Percentiles rank a stretch among this genome's conserved stretches.
phyloP scores from a whole-genome alignment of 2,888 invertebrate genomes.

The Linnaemya vulpina region DNA sequence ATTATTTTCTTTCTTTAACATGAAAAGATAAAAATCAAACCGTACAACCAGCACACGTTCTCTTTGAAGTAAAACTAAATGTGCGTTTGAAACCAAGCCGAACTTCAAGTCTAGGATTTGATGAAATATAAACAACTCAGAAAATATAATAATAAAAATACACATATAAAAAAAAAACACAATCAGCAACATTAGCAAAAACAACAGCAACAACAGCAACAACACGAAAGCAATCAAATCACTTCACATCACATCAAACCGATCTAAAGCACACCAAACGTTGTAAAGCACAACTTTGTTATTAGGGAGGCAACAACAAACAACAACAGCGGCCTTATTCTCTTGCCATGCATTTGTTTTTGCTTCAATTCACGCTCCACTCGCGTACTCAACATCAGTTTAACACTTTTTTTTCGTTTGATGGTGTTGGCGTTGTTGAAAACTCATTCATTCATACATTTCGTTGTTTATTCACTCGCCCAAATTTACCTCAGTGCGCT shows the following conservation, averaged over 20 bases:
- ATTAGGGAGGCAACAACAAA: constrained; percentile 46
- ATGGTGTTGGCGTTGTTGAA: constrained; percentile 56
- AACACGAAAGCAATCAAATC: constrained; percentile 48
- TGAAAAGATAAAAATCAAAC: constrained; percentile 6
- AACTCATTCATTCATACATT: constrained; percentile 40
- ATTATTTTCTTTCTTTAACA: constrained; percentile 1
- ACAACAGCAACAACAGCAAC: constrained; percentile 31
- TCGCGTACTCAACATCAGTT: constrained; percentile 47
- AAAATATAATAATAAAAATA: constrained; percentile 26
- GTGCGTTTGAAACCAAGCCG: constrained; percentile 71
- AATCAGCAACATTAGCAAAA: constrained; percentile 29
- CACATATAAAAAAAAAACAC: background rate
- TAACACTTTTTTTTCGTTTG: constrained; percentile 53
- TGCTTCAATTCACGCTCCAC: constrained; percentile 40
- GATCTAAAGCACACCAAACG: constrained; percentile 25
- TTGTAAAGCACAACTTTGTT: constrained; percentile 56
- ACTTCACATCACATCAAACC: constrained; percentile 42
- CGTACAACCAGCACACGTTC: constrained; percentile 77
- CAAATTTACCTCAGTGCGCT: constrained; percentile 53
- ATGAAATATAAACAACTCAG: constrained; percentile 45
- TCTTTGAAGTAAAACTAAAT: constrained; percentile 82
- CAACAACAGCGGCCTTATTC: constrained; percentile 27
- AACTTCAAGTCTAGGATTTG: constrained; percentile 63
- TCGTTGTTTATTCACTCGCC: constrained; percentile 31
- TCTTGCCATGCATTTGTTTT: constrained; percentile 17